A percentile compares a stretch with the other conserved stretches of the same genome.
These are phyloP conservation scores for Thalassarche chlororhynchos DNA, from an alignment of 2,113 vertebrate genomes.

Conservation along the genomic window DNA sequence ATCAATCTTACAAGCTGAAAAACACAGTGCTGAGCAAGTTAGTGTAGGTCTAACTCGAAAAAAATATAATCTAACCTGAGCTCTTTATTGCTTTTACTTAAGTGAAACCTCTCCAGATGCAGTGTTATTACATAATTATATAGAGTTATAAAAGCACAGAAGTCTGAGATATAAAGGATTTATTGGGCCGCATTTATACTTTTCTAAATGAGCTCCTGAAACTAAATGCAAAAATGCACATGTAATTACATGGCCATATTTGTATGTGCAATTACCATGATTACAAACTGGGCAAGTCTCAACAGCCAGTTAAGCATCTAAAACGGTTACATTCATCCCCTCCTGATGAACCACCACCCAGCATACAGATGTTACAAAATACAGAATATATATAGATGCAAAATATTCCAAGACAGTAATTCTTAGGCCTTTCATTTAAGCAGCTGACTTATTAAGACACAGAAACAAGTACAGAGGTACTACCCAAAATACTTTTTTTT, in stretches of 20 bases:
- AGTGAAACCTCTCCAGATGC: constrained; percentile 9
- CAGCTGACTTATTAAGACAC: not conserved
- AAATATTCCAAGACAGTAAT: not conserved
- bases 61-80: not conserved
- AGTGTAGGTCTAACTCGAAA: not conserved
- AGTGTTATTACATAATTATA: constrained; percentile 4
- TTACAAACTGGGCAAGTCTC: constrained; percentile 39
- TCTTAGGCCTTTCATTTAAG: not conserved
- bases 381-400: not conserved
- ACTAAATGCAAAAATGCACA: constrained; percentile 32
- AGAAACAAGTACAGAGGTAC: not conserved
- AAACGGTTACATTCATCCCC: constrained; percentile 28
- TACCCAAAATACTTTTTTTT: not conserved
- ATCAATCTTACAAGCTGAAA: not conserved
- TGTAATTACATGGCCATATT: constrained; percentile 25
- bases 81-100: not conserved
- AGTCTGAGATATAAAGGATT: constrained; percentile 9
- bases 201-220: constrained; percentile 27
- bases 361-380: not conserved
- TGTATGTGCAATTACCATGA: constrained; percentile 48
- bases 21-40: not conserved
- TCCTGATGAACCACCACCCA: constrained; percentile 21
- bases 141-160: not conserved
- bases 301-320: constrained; percentile 36
- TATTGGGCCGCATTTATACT: not conserved